Evolutionary conservation across 2,888 invertebrate species (phyloP).

Genomic region (Xanthorhoe designata): DNA sequence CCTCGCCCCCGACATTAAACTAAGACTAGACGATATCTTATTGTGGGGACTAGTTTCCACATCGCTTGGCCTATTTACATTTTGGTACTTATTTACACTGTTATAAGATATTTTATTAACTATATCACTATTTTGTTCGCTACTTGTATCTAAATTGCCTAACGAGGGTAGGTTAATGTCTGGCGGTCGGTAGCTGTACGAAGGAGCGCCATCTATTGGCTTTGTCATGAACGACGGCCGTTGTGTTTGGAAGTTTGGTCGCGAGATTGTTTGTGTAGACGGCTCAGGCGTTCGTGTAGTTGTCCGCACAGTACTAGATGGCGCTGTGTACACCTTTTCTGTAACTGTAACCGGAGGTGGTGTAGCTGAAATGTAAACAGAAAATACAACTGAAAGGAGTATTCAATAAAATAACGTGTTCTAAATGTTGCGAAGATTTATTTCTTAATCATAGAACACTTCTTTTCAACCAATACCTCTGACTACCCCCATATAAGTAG

Average conservation of each 20-base stretch:
- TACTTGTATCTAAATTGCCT: conserved; percentile 79
- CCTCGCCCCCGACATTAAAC: conserved; percentile 77
- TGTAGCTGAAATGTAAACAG: conserved; percentile 61
- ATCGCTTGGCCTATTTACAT: conserved; percentile 82
- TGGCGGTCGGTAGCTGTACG: conserved; percentile 78
- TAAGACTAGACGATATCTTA: conserved; percentile 86
- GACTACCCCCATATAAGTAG: too few species aligned
- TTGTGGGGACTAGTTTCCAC: conserved; percentile 84
- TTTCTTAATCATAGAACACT: too few species aligned
- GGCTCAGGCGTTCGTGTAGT: conserved; percentile 60
- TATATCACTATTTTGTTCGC: conserved; percentile 85
- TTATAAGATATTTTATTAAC: conserved; percentile 83
- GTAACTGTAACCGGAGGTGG: conserved; percentile 65
- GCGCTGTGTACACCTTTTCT: conserved; percentile 69
- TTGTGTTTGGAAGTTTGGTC: conserved; percentile 74
- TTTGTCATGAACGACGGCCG: conserved; percentile 83
- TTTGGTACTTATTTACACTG: conserved; percentile 85
- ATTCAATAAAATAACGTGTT: background rate
- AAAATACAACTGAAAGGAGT: conserved; percentile 20
- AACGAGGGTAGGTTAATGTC: conserved; percentile 78
- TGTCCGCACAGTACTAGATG: conserved; percentile 68
- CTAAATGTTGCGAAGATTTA: too few species aligned
- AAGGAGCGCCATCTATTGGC: conserved; percentile 82
- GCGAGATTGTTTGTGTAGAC: conserved; percentile 66
- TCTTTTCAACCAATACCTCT: too few species aligned